Percentiles rank a stretch among this genome's conserved stretches.
Evolutionary conservation across 1,140 invertebrate species (phyloP).

Genomic region (Pseudobourletiella spinata): DNA sequence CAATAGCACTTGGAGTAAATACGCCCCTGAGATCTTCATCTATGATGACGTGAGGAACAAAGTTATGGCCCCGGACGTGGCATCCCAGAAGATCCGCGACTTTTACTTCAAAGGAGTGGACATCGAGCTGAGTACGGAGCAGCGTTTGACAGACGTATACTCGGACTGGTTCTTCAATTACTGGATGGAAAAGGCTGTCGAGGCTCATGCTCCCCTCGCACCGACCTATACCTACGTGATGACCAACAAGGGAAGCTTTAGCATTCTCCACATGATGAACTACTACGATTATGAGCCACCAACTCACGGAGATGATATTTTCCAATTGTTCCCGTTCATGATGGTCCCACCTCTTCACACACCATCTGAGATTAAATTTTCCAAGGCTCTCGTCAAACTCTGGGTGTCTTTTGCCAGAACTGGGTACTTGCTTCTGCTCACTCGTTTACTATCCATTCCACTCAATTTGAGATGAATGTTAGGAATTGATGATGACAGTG

Average conservation of each 20-base stretch:
- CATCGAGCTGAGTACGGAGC: not conserved
- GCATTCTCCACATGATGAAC: not conserved
- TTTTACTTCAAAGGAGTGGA: not conserved
- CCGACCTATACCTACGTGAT: not conserved
- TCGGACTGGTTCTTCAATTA: not conserved
- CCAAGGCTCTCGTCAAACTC: slow-evolving; percentile 11
- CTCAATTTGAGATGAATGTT: no score
- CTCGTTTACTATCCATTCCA: no score
- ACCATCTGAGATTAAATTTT: slow-evolving; percentile 20
- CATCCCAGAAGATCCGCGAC: not conserved
- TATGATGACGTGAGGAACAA: not conserved
- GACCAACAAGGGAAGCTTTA: not conserved
- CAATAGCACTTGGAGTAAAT: not conserved
- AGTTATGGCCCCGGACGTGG: not conserved
- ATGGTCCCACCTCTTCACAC: slow-evolving; percentile 8
- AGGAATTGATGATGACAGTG: no score
- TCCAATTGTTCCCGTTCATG: not conserved
- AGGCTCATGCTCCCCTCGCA: not conserved
- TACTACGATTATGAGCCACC: slow-evolving; percentile 11
- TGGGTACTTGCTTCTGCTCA: no score
- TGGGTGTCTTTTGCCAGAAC: slow-evolving; percentile 18
- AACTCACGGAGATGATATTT: not conserved
- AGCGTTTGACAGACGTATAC: not conserved
- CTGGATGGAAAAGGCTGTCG: not conserved
- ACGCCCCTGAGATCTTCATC: not conserved